Evolutionary conservation across 1,140 invertebrate species (phyloP).

Genomic region (Ips typographus): DNA sequence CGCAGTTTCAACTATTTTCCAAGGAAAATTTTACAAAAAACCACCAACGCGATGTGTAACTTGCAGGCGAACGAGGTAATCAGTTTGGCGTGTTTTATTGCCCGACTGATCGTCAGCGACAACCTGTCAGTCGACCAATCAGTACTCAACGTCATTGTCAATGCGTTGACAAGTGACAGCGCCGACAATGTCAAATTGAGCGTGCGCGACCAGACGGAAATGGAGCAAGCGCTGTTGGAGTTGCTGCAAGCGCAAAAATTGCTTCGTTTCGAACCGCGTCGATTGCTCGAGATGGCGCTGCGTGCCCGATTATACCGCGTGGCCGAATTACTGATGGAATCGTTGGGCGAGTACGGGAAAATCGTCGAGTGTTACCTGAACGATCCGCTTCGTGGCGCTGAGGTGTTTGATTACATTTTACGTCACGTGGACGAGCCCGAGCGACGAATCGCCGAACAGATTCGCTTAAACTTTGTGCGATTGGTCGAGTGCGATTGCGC

Average conservation of each 20-base stretch:
- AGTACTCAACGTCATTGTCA: conserved; percentile 52
- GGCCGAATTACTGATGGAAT: conserved; percentile 55
- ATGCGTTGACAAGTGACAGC: conserved; percentile 53
- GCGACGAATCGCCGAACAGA: conserved; percentile 53
- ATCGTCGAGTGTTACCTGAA: conserved; percentile 55
- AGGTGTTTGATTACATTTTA: conserved; percentile 75
- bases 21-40: no score
- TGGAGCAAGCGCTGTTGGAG: conserved; percentile 79
- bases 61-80: conserved; percentile 56
- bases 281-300: conserved; percentile 52
- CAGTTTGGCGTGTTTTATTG: conserved; percentile 56
- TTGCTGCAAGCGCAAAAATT: conserved; percentile 71
- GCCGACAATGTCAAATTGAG: conserved; percentile 44
- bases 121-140: conserved; percentile 52
- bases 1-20: no score
- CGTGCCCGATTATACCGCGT: conserved; percentile 54
- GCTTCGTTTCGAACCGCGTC: conserved; percentile 55
- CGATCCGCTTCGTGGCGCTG: conserved; percentile 62
- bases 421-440: conserved; percentile 62
- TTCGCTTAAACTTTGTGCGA: conserved; percentile 51
- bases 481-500: conserved; percentile 53
- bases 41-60: conserved; percentile 3
- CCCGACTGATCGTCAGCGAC: conserved; percentile 54
- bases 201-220: conserved; percentile 62
- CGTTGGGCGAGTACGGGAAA: conserved; percentile 51